Evolutionary conservation across 2,113 vertebrate species (phyloP), one percentile per base, ranked within the genome.

Genomic region (Calyptomena viridis): DNA sequence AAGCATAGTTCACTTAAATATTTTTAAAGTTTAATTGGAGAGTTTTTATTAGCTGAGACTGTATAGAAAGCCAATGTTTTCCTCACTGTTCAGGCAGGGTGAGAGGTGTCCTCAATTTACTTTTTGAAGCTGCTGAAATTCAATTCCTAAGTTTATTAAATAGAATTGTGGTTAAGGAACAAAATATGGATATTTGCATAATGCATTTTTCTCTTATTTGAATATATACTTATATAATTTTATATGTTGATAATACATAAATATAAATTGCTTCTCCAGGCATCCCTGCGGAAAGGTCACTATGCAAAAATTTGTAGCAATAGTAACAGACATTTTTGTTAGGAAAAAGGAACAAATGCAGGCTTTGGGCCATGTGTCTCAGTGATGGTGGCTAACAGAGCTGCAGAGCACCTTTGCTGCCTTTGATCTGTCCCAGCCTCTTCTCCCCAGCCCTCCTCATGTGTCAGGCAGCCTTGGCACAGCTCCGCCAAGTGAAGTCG

Each of bases 21-120:
- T 49, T 93, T 94, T 94, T 64, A 17, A 93, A 73, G 60, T 93
- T 89, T 89, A 60, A 80, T 93, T 93, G 66, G 12, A 10, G 52
- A 68, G 33, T 78, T 91, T 78, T 88, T 91, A 55, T 80, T 91
- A 77, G n/a, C 46, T 72, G 56, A 39, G 35, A 52, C 17, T 56
- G 17, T 58, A n/a, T 66, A 50, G 62, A 50, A 93, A 67, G 35
- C 62, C 12, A 9, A 22, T 68, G 18, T 40, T 84, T 93, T 93
- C 87, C 58, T 82, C 63, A 46, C 37, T 78, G n/a, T 52, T 81
- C 22, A 40, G 58, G n/a, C 39, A 79, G 84, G 40, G 73, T n/a
- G 86, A 82, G 27, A 47, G 49, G 53, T 87, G 25, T 79, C 71
- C 94, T 82, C 64, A 83, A 37, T 92, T 89, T 84, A 53, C 37